Evolutionary conservation across 2,888 invertebrate genomes (phyloP).

Genomic region (Exocentrus adspersus): DNA sequence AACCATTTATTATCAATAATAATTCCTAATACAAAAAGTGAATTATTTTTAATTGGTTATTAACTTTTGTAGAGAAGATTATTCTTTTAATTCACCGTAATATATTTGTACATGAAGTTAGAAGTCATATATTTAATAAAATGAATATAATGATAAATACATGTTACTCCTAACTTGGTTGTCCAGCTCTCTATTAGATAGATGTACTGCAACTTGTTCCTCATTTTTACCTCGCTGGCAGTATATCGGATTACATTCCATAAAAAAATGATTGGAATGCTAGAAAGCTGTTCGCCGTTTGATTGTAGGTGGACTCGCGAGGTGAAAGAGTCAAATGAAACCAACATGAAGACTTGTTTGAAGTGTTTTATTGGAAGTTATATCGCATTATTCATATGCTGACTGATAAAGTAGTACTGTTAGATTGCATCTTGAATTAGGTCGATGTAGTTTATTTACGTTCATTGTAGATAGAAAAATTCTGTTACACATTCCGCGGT

Average conservation of each 20-base stretch:
- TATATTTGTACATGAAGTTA: too few relatives aligned
- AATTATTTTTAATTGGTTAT: too few relatives aligned
- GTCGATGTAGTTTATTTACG: slow-evolving; percentile 18
- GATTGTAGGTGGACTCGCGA: slow-evolving; percentile 55
- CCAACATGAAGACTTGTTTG: slow-evolving; percentile 50
- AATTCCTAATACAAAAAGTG: too few relatives aligned
- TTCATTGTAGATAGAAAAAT: slow-evolving; percentile 5
- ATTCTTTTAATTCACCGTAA: too few relatives aligned
- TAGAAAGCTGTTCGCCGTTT: slow-evolving; percentile 55
- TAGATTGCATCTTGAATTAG: slow-evolving; percentile 38
- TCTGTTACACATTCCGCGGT: neutral
- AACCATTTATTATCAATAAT: too few relatives aligned
- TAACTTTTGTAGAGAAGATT: too few relatives aligned
- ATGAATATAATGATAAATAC: neutral
- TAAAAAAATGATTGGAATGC: slow-evolving; percentile 52
- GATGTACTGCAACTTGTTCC: slow-evolving; percentile 12
- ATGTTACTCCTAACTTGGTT: neutral
- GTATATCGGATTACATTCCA: slow-evolving; percentile 22
- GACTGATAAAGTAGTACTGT: slow-evolving; percentile 46
- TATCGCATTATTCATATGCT: slow-evolving; percentile 48
- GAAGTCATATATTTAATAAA: too few relatives aligned
- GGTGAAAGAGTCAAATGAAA: slow-evolving; percentile 53
- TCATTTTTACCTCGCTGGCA: slow-evolving; percentile 8
- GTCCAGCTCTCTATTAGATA: slow-evolving; percentile 6
- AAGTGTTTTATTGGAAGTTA: slow-evolving; percentile 48